Conservation (phyloP, 2,113 vertebrate species). For the Phalacrocorax pelagicus region DNA sequence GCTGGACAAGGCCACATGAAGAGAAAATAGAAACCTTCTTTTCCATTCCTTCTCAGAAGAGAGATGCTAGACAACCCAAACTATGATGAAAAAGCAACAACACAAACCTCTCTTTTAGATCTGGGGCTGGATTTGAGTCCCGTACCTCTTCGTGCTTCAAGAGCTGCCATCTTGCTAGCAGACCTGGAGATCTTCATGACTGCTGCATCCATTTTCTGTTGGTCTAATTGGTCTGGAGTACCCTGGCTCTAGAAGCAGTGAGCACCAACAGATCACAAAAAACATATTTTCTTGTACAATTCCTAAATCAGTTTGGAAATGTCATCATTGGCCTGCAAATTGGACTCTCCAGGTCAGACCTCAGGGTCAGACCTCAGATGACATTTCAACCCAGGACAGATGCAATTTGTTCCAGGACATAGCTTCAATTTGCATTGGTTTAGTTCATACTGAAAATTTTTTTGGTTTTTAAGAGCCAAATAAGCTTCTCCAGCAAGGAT, state of each 20-base stretch:
- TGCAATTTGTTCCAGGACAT: slow-evolving; percentile 8
- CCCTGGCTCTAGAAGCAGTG: not conserved
- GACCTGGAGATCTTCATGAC: not conserved
- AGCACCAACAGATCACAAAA: not conserved
- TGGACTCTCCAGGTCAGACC: not conserved
- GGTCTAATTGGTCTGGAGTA: not conserved
- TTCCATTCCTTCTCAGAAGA: not conserved
- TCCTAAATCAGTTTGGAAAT: slow-evolving; percentile 20
- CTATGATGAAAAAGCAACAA: not conserved
- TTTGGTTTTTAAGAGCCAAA: not conserved
- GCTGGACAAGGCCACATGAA: not conserved
- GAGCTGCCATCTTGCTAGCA: not conserved
- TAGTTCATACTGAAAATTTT: not conserved
- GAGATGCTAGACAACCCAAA: not conserved
- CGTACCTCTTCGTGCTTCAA: not conserved
- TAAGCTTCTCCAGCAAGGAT: not conserved
- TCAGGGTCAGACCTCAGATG: slow-evolving; percentile 24
- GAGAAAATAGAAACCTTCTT: not conserved
- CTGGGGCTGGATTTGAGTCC: not conserved
- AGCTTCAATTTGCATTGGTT: not conserved
- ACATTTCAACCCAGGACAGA: slow-evolving; percentile 3
- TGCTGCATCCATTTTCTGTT: not conserved
- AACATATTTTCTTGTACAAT: not conserved
- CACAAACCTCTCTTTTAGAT: not conserved
- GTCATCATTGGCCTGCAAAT: not conserved